Evolutionary conservation across 2,888 invertebrate species (phyloP).

Genomic region (Ligdia adustata): DNA sequence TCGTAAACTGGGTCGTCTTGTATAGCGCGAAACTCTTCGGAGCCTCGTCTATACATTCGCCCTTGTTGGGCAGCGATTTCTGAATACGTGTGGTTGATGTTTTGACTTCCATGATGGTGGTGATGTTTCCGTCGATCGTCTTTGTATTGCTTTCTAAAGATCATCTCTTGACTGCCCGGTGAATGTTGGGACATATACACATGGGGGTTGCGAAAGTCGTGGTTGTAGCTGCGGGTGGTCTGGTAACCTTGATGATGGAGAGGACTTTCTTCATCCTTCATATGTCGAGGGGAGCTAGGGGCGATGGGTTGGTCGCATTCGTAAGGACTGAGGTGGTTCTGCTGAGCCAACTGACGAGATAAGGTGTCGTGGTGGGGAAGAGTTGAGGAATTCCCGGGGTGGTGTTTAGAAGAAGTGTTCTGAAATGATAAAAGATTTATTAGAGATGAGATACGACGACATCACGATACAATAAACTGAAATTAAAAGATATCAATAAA

Average conservation of each 20-base stretch:
- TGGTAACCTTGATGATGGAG: constrained; percentile 75
- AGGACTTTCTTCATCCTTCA: constrained; percentile 73
- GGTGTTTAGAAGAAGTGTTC: constrained; percentile 95
- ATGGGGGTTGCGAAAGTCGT: constrained; percentile 76
- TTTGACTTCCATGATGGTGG: constrained; percentile 82
- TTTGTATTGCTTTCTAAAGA: constrained; percentile 75
- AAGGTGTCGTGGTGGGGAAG: constrained; percentile 86
- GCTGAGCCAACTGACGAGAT: constrained; percentile 71
- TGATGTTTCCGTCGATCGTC: constrained; percentile 76
- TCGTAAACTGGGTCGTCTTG: constrained; percentile 93
- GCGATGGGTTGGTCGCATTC: constrained; percentile 77
- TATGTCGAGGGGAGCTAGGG: constrained; percentile 75
- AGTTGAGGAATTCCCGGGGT: constrained; percentile 86
- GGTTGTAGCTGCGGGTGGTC: constrained; percentile 76
- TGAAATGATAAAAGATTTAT: constrained; percentile 62
- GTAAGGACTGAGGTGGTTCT: constrained; percentile 82
- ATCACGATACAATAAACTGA: not conserved
- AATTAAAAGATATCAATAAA: not conserved
- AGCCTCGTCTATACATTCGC: constrained; percentile 76
- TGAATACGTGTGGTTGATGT: constrained; percentile 90
- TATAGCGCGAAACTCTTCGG: constrained; percentile 83
- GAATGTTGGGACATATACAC: constrained; percentile 79
- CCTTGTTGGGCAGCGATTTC: constrained; percentile 85
- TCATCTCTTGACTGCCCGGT: constrained; percentile 77
- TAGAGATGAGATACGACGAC: not conserved